A percentile compares a stretch with the other conserved stretches of the same genome.
These are phyloP conservation scores for Martes flavigula DNA, from an alignment of 2,797 vertebrate genomes.

Conservation along the genomic window DNA sequence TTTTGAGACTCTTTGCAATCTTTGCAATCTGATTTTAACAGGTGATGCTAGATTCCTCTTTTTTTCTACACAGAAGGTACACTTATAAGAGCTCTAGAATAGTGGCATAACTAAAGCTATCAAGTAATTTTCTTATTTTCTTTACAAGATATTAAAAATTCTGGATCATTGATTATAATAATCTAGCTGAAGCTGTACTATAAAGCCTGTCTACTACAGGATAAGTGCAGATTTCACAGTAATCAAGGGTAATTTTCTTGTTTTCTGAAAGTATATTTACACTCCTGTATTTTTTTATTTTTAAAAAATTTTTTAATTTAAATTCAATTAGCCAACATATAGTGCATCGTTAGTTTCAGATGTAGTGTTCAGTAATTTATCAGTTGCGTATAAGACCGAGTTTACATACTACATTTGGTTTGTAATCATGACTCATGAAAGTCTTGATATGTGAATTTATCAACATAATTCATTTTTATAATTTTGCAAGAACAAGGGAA, in stretches of 20 bases:
- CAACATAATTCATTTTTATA: background rate
- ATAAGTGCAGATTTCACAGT: background rate
- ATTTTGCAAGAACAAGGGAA: slow-evolving; percentile 27
- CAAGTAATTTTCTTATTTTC: background rate
- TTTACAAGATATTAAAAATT: background rate
- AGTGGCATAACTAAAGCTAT: background rate
- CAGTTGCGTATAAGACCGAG: background rate
- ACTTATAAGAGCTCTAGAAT: background rate
- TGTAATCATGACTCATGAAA: background rate
- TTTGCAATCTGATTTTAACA: slow-evolving; percentile 30
- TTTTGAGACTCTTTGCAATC: background rate
- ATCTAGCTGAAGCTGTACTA: background rate
- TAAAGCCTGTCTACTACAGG: background rate
- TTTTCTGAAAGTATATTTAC: background rate
- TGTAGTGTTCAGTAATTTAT: background rate
- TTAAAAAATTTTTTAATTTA: background rate
- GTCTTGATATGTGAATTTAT: background rate
- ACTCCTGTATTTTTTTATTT: background rate
- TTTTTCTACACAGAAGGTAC: slow-evolving; percentile 19
- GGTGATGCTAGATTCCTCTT: background rate
- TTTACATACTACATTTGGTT: background rate
- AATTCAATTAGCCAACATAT: background rate
- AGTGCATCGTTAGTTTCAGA: background rate
- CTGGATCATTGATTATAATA: background rate
- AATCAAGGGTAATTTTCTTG: background rate